Evolutionary conservation across 1,140 invertebrate genomes (phyloP).

Genomic region (Sitophilus oryzae): DNA sequence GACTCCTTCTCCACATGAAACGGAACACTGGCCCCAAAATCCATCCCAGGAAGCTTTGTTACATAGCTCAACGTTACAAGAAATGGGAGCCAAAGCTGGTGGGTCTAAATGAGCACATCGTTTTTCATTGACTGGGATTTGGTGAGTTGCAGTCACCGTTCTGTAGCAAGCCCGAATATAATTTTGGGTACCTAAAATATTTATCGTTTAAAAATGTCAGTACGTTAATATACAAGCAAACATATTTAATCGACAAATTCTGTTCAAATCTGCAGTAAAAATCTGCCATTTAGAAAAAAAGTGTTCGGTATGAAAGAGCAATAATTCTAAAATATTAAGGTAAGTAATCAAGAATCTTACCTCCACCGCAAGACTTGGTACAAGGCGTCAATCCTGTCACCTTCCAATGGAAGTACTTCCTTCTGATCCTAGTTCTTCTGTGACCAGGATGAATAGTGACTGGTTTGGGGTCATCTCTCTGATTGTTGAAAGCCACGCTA

Average conservation of each 20-base stretch:
- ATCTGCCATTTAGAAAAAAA: too few species aligned
- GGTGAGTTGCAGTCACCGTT: slow-evolving; percentile 46
- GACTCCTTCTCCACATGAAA: slow-evolving; percentile 55
- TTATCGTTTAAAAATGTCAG: too few species aligned
- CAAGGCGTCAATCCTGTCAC: slow-evolving; percentile 70
- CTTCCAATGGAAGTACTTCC: slow-evolving; percentile 71
- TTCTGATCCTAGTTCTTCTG: slow-evolving; percentile 43
- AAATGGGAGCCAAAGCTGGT: slow-evolving; percentile 54
- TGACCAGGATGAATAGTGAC: slow-evolving; percentile 31
- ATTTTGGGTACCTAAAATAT: slow-evolving; percentile 57
- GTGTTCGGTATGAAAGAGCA: too few species aligned
- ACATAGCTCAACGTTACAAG: slow-evolving; percentile 68
- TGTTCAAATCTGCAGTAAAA: too few species aligned
- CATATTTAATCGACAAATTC: too few species aligned
- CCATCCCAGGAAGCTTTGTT: slow-evolving; percentile 51
- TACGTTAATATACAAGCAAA: too few species aligned
- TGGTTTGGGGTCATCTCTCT: slow-evolving; percentile 40
- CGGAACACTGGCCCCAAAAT: slow-evolving; percentile 55
- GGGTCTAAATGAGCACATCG: slow-evolving; percentile 59
- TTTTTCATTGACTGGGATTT: slow-evolving; percentile 58
- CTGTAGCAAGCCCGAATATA: slow-evolving; percentile 58
- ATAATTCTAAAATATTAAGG: not conserved
- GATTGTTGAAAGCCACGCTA: slow-evolving; percentile 34
- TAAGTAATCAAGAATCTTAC: slow-evolving; percentile 64
- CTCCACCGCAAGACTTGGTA: slow-evolving; percentile 77